Evolutionary conservation across 1,140 invertebrate species (phyloP).

Genomic region (Nephotettix cincticeps): DNA sequence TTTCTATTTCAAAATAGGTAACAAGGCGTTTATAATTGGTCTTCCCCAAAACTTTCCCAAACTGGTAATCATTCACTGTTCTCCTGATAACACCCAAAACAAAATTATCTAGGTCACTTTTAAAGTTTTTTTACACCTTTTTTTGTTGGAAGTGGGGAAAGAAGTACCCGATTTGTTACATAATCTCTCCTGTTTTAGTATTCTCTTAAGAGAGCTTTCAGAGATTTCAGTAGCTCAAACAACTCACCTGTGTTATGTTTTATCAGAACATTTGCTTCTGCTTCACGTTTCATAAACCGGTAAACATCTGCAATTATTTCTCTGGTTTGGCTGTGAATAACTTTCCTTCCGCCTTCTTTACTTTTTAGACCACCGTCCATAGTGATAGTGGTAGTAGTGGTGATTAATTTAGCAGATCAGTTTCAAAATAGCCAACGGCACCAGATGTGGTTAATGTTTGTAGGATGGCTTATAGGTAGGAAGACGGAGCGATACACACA

Average conservation of each 20-base stretch:
- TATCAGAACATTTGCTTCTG: background rate
- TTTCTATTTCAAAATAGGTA: too few species aligned
- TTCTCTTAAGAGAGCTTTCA: constrained; percentile 5
- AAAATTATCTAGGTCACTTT: constrained; percentile 9
- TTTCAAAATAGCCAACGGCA: too few species aligned
- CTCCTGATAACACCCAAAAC: constrained; percentile 19
- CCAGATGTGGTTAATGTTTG: too few species aligned
- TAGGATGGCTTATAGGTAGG: too few species aligned
- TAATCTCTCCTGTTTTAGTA: constrained; percentile 3
- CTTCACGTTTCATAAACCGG: constrained; percentile 26
- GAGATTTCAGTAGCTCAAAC: constrained; percentile 22
- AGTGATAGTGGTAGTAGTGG: too few species aligned
- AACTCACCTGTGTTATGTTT: constrained; percentile 8
- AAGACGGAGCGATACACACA: too few species aligned
- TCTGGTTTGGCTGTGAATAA: constrained; percentile 22
- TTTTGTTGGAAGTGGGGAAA: constrained; percentile 20
- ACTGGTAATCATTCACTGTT: too few species aligned
- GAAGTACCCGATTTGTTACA: background rate
- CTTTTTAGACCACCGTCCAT: background rate
- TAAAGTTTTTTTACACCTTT: background rate
- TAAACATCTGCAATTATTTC: constrained; percentile 25
- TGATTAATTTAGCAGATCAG: too few species aligned
- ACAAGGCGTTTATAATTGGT: too few species aligned
- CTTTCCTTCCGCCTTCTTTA: constrained; percentile 17
- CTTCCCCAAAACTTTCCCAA: too few species aligned